These are phyloP conservation scores for Drosophila neocordata DNA, from an alignment of 1,140 invertebrate species.

Conservation along the genomic window DNA sequence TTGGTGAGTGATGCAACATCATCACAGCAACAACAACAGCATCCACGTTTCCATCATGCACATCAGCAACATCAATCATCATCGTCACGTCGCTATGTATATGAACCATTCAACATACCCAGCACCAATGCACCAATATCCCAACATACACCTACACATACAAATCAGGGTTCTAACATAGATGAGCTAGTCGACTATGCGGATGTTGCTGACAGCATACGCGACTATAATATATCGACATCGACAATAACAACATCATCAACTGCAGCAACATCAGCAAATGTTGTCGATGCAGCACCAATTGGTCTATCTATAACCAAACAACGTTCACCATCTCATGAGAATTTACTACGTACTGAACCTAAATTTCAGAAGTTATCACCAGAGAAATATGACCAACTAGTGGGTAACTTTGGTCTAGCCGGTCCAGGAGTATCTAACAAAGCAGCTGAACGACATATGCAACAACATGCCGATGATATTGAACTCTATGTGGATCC, in stretches of 20 bases:
- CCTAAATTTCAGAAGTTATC: slow-evolving; percentile 82
- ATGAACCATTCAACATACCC: slow-evolving; percentile 51
- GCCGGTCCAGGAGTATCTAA: slow-evolving; percentile 9
- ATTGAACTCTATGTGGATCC: slow-evolving; percentile 81
- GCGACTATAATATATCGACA: slow-evolving; percentile 56
- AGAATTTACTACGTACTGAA: slow-evolving; percentile 78
- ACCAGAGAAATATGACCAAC: slow-evolving; percentile 78
- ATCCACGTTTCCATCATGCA: slow-evolving; percentile 52
- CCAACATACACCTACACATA: slow-evolving; percentile 51
- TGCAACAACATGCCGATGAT: slow-evolving; percentile 77
- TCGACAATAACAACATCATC: slow-evolving; percentile 21
- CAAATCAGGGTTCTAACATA: slow-evolving; percentile 38
- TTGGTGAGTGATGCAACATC: slow-evolving; percentile 70
- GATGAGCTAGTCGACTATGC: slow-evolving; percentile 78
- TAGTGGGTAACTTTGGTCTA: slow-evolving; percentile 71
- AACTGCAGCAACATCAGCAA: slow-evolving; percentile 39
- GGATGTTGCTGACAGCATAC: slow-evolving; percentile 80
- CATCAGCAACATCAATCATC: slow-evolving; percentile 53
- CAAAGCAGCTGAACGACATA: slow-evolving; percentile 65
- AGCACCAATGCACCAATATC: slow-evolving; percentile 50
- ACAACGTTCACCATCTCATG: slow-evolving; percentile 69
- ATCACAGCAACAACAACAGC: slow-evolving; percentile 50
- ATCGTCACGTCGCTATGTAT: slow-evolving; percentile 44
- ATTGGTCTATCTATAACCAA: slow-evolving; percentile 22
- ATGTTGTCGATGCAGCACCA: slow-evolving; percentile 8